Percentiles rank a stretch among this genome's conserved stretches.
These are phyloP conservation scores for Schizopygopsis pylzovi DNA, from an alignment of 2,797 vertebrate species.

Conservation along the genomic window DNA sequence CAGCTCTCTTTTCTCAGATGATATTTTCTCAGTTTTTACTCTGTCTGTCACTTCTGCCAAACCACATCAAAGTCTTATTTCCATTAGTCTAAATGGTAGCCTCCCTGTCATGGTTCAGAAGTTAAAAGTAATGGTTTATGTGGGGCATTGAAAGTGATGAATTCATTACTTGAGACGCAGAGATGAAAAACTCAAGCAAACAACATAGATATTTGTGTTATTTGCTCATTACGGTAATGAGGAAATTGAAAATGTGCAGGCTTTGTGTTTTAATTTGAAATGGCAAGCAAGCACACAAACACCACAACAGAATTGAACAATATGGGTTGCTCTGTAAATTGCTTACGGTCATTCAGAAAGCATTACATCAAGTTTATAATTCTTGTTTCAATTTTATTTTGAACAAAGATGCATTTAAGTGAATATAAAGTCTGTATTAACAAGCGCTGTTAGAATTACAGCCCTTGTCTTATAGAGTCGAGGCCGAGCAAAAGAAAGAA, in stretches of 20 bases:
- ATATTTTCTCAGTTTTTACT: conserved; percentile 53
- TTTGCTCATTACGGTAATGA: conserved; percentile 64
- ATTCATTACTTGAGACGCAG: conserved; percentile 71
- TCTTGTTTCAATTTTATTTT: not conserved
- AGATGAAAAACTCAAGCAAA: conserved; percentile 65
- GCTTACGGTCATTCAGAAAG: conserved; percentile 21
- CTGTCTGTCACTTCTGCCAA: conserved; percentile 51
- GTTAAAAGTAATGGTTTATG: conserved; percentile 74
- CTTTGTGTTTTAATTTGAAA: conserved; percentile 56
- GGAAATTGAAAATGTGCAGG: conserved; percentile 65
- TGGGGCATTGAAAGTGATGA: conserved; percentile 65
- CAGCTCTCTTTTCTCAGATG: conserved; percentile 38
- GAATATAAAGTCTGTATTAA: conserved; percentile 4
- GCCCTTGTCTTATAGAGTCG: not conserved
- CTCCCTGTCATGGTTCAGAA: conserved; percentile 70
- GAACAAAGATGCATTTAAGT: not conserved
- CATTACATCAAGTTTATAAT: conserved; percentile 11
- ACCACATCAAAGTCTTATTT: conserved; percentile 65
- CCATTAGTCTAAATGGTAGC: conserved; percentile 72
- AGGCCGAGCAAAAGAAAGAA: not conserved
- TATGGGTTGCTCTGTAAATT: conserved; percentile 7
- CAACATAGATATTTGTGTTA: conserved; percentile 64
- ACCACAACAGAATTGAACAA: conserved; percentile 4
- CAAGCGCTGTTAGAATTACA: not conserved
- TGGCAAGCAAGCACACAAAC: conserved; percentile 5